Evolutionary conservation across 2,888 invertebrate genomes (phyloP).

Genomic region (Eurytoma californica): DNA sequence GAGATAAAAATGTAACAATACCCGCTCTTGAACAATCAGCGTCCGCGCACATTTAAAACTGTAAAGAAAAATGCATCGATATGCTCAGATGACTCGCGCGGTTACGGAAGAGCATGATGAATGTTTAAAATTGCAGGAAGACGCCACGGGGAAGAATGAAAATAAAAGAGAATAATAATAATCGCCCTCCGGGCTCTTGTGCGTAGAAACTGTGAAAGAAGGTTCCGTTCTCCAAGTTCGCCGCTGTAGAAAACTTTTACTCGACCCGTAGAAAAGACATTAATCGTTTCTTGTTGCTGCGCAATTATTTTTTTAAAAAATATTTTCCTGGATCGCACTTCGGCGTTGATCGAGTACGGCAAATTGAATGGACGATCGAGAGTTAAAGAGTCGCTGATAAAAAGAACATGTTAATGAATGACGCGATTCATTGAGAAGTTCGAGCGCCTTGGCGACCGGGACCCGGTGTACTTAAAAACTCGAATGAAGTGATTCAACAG

Average conservation of each 20-base stretch:
- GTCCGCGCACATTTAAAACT: slow-evolving; percentile 31
- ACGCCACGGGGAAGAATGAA: slow-evolving; percentile 34
- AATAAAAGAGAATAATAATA: slow-evolving; percentile 14
- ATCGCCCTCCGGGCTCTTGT: slow-evolving; percentile 48
- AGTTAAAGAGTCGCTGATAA: no score
- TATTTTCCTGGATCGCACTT: no score
- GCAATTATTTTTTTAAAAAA: no score
- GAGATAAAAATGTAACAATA: slow-evolving; percentile 35
- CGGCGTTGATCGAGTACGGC: no score
- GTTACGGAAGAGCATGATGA: slow-evolving; percentile 49
- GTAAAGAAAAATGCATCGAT: slow-evolving; percentile 33
- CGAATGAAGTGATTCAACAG: no score
- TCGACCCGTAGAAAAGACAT: background rate
- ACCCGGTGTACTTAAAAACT: no score
- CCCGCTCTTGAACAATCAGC: slow-evolving; percentile 38
- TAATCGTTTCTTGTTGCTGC: background rate
- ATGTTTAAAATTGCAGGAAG: slow-evolving; percentile 62
- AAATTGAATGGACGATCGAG: no score
- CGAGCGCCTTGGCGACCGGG: no score
- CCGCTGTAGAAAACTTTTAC: slow-evolving; percentile 12
- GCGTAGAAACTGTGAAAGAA: slow-evolving; percentile 48
- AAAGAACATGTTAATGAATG: no score
- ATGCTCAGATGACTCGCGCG: slow-evolving; percentile 45
- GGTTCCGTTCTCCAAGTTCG: slow-evolving; percentile 19
- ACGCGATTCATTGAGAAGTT: no score